These are phyloP conservation scores for Stigmatopora argus DNA, from an alignment of 2,113 vertebrate species.

Conservation along the genomic window DNA sequence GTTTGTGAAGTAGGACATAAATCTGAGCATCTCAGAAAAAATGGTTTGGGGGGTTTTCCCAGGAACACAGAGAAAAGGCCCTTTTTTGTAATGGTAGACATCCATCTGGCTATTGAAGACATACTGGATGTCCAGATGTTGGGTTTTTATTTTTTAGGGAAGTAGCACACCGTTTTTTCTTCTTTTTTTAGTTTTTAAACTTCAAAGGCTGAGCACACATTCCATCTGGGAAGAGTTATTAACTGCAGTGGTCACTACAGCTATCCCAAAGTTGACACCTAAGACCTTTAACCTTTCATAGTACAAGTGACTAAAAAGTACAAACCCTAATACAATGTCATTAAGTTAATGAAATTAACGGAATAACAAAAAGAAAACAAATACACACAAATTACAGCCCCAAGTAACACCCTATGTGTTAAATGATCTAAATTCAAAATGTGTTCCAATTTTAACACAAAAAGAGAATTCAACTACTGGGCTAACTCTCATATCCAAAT, in stretches of 20 bases:
- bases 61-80: not conserved
- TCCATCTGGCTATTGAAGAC: not conserved
- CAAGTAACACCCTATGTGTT: too few relatives aligned
- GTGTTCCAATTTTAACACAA: not conserved
- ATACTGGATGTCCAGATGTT: not conserved
- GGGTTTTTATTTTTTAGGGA: not conserved
- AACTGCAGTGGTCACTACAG: not conserved
- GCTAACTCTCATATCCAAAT: not conserved
- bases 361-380: too few relatives aligned
- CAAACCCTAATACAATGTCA: too few relatives aligned
- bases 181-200: not conserved
- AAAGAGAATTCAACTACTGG: not conserved
- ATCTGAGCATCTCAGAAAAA: not conserved
- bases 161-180: not conserved
- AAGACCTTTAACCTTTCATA: too few relatives aligned
- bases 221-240: not conserved
- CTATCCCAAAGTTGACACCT: too few relatives aligned
- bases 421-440: conserved; percentile 31
- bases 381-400: too few relatives aligned
- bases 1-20: not conserved
- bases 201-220: not conserved
- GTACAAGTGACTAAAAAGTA: too few relatives aligned
- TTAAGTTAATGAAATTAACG: too few relatives aligned
- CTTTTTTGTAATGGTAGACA: not conserved
- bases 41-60: not conserved